phyloP scores from a whole-genome alignment of 2,113 vertebrate genomes.

The Podiceps cristatus region DNA sequence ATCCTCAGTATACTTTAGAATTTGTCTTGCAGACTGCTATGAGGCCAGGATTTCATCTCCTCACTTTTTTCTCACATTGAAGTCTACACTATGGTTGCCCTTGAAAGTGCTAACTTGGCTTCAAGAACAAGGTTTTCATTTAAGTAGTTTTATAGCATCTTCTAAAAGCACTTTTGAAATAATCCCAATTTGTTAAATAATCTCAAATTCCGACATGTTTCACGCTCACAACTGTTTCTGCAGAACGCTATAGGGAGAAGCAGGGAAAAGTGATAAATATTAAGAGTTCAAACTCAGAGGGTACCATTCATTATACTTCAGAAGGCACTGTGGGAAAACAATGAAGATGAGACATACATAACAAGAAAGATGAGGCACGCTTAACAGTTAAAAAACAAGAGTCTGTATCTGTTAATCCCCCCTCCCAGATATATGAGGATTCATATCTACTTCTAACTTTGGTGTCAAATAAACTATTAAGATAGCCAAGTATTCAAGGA shows the following conservation, averaged over 20 bases:
- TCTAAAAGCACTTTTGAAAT: neutral
- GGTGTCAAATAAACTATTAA: neutral
- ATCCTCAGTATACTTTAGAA: neutral
- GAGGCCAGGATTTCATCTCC: neutral
- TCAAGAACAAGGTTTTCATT: neutral
- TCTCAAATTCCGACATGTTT: neutral
- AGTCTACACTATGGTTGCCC: neutral
- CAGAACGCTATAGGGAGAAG: neutral
- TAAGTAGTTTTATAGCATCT: neutral
- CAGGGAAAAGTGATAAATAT: neutral
- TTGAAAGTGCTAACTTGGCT: neutral
- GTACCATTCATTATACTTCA: neutral
- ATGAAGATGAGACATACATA: neutral
- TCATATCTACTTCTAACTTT: neutral
- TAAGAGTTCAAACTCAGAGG: neutral
- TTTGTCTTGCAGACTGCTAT: neutral
- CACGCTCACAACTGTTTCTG: neutral
- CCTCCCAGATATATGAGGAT: neutral
- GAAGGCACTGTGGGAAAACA: constrained; percentile 34
- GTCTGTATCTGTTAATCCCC: neutral
- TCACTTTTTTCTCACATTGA: neutral
- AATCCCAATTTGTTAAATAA: neutral
- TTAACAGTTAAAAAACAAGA: neutral
- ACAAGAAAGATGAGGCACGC: constrained; percentile 20
- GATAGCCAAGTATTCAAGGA: neutral